Conservation (phyloP, 92 coral and sea anemone genomes). For the Phenganax subtilis region DNA sequence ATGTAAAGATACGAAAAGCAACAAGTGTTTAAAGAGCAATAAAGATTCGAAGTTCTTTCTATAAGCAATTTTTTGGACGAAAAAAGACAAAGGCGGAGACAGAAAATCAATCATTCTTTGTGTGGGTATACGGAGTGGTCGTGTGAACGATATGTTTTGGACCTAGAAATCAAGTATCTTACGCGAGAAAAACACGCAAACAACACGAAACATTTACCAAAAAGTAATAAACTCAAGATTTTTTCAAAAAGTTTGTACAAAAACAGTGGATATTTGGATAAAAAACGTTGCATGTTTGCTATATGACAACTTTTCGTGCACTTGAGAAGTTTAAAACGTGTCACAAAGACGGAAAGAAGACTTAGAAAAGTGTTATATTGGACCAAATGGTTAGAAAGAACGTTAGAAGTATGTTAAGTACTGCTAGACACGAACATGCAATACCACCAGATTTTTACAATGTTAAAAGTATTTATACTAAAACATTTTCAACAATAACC, state of each 20-base stretch:
- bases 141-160: background rate
- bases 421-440: background rate
- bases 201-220: background rate
- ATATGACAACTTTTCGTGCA: background rate
- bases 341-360: slow-evolving; percentile 20
- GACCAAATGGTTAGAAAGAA: background rate
- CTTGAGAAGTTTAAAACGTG: background rate
- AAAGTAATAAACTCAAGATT: background rate
- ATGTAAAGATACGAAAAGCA: slow-evolving; percentile 12
- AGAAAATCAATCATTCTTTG: background rate
- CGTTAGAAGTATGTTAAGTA: background rate
- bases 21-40: slow-evolving; percentile 28
- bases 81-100: slow-evolving; percentile 19
- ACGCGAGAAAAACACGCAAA: background rate
- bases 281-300: background rate
- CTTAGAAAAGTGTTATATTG: slow-evolving; percentile 8
- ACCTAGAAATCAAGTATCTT: background rate
- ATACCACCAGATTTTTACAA: background rate
- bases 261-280: background rate
- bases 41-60: slow-evolving; percentile 3
- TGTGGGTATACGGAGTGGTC: background rate
- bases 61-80: background rate
- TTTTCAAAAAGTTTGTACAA: too few species aligned
- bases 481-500: background rate
- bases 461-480: background rate